These are phyloP conservation scores for Portunus trituberculatus DNA, from an alignment of 1,140 invertebrate species.

Conservation along the genomic window DNA sequence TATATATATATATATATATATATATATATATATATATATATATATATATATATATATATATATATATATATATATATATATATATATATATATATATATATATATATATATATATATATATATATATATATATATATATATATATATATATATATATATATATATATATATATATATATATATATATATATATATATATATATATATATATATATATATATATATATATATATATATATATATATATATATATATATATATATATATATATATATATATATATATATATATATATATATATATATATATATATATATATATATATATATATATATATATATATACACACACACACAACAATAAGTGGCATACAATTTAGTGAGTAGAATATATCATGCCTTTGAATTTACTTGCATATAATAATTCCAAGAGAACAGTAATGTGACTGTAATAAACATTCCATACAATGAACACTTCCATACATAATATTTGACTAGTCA, in stretches of 20 bases:
- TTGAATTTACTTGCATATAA: no score
- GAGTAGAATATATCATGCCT: no score
- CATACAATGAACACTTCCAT: no score
- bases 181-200: constrained; percentile 59
- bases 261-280: constrained; percentile 37
- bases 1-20: constrained; percentile 26
- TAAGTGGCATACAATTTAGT: no score
- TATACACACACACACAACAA: neutral
- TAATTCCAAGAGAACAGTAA: no score
- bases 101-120: constrained; percentile 56
- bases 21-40: constrained; percentile 27
- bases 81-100: constrained; percentile 34
- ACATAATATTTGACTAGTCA: no score
- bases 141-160: constrained; percentile 66
- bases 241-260: constrained; percentile 44
- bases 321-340: constrained; percentile 49
- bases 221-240: constrained; percentile 28
- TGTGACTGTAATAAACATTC: no score
- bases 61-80: neutral
- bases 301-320: constrained; percentile 22
- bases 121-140: constrained; percentile 58
- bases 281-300: constrained; percentile 54
- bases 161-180: constrained; percentile 64
- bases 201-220: constrained; percentile 58
- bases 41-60: neutral